These are phyloP conservation scores for Simalia tracyae DNA, from an alignment of 2,797 vertebrate species.

Conservation along the genomic window DNA sequence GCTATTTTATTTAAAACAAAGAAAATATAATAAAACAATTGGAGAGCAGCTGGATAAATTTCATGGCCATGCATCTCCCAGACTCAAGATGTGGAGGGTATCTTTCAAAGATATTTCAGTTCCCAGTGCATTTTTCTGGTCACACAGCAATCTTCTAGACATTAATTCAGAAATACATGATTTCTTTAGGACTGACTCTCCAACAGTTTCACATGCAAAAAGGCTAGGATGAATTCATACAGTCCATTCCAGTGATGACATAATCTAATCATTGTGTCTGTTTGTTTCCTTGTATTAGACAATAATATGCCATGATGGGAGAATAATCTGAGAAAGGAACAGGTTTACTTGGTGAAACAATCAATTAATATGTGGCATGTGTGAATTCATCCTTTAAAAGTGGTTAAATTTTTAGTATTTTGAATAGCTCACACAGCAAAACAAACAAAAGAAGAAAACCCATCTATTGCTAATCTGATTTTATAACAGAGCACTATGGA, in stretches of 20 bases:
- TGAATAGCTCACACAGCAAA: neutral
- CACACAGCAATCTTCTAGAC: neutral
- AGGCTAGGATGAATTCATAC: conserved; percentile 4
- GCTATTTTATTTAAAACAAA: neutral
- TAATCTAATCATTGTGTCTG: neutral
- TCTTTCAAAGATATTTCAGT: neutral
- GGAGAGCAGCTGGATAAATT: neutral
- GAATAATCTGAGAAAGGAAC: neutral
- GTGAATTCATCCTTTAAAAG: conserved; percentile 10
- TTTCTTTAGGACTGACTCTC: neutral
- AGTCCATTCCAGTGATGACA: neutral
- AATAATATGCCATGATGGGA: neutral
- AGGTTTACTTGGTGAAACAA: neutral
- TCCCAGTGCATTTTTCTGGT: neutral
- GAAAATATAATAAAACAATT: neutral
- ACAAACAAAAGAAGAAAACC: neutral
- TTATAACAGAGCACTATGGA: neutral
- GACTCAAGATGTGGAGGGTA: neutral
- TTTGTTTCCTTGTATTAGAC: no score
- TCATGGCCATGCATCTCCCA: conserved; percentile 2
- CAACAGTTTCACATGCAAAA: neutral
- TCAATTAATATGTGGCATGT: neutral
- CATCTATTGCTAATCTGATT: neutral
- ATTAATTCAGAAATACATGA: neutral
- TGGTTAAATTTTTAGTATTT: neutral